Percentiles rank a stretch among this genome's conserved stretches.
These are phyloP conservation scores for Drosophila parthenogenetica DNA, from an alignment of 2,888 invertebrate genomes.

Conservation along the genomic window DNA sequence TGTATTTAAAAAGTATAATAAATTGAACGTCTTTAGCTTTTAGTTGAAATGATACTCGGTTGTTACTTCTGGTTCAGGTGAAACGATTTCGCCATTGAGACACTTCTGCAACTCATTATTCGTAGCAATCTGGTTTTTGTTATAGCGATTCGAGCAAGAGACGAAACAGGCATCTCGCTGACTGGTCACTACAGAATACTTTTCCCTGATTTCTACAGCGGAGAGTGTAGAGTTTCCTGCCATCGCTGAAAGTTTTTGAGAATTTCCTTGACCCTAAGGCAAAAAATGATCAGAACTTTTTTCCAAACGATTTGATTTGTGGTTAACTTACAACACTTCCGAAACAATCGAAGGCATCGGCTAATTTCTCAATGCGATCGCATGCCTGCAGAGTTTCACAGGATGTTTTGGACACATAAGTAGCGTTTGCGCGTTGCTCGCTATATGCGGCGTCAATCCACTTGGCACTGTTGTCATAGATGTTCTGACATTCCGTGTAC, in stretches of 20 bases:
- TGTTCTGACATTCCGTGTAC: constrained; percentile 20
- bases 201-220: neutral
- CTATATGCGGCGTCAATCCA: constrained; percentile 3
- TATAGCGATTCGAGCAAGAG: constrained; percentile 18
- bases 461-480: neutral
- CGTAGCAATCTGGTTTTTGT: neutral
- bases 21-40: too few relatives aligned
- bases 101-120: constrained; percentile 23
- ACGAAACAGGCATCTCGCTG: constrained; percentile 16
- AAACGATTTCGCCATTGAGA: constrained; percentile 16
- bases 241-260: constrained; percentile 11
- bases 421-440: neutral
- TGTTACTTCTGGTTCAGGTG: neutral
- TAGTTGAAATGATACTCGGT: neutral
- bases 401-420: constrained; percentile 3
- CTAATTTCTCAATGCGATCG: neutral
- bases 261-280: constrained; percentile 20
- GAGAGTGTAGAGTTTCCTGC: constrained; percentile 6
- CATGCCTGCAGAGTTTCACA: constrained; percentile 30
- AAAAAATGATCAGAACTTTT: neutral
- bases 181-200: neutral
- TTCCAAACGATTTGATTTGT: neutral
- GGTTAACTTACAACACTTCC: constrained; percentile 29
- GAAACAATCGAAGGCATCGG: constrained; percentile 38
- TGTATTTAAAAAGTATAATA: too few relatives aligned